These are phyloP conservation scores for Aphelinus certus DNA, from an alignment of 1,140 invertebrate species.

Conservation along the genomic window DNA sequence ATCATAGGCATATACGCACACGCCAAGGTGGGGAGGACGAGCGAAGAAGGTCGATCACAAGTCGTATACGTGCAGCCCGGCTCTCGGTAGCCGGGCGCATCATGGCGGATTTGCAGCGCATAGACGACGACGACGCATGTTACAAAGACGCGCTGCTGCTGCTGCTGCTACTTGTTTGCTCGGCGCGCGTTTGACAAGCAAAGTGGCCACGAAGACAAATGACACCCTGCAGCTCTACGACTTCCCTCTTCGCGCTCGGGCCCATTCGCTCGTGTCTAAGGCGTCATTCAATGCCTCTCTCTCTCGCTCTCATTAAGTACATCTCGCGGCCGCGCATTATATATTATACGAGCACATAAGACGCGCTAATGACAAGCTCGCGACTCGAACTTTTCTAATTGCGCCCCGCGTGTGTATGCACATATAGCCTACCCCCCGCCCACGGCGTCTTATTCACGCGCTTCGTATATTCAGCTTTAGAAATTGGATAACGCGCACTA, in stretches of 20 bases:
- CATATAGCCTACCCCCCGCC: too few relatives aligned
- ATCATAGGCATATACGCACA: too few relatives aligned
- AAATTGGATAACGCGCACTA: too few relatives aligned
- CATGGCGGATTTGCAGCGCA: conserved; percentile 14
- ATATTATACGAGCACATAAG: neutral
- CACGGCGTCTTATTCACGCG: too few relatives aligned
- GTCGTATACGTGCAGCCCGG: too few relatives aligned
- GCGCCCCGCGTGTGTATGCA: too few relatives aligned
- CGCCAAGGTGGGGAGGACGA: too few relatives aligned
- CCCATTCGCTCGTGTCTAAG: conserved; percentile 2
- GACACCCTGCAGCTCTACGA: conserved; percentile 40
- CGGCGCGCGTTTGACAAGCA: conserved; percentile 47
- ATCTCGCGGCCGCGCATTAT: neutral
- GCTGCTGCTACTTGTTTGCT: conserved; percentile 30
- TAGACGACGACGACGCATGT: neutral
- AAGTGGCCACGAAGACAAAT: conserved; percentile 55
- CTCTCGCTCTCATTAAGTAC: neutral
- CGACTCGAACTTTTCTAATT: too few relatives aligned
- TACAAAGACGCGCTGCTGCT: conserved; percentile 7
- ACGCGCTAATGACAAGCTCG: conserved; percentile 20
- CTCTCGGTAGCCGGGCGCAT: neutral
- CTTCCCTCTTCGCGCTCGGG: conserved; percentile 30
- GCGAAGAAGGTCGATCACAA: too few relatives aligned
- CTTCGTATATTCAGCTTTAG: too few relatives aligned
- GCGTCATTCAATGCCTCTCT: conserved; percentile 42